phyloP scores from a whole-genome alignment of 2,888 invertebrate species.

The Epiblema foenella region DNA sequence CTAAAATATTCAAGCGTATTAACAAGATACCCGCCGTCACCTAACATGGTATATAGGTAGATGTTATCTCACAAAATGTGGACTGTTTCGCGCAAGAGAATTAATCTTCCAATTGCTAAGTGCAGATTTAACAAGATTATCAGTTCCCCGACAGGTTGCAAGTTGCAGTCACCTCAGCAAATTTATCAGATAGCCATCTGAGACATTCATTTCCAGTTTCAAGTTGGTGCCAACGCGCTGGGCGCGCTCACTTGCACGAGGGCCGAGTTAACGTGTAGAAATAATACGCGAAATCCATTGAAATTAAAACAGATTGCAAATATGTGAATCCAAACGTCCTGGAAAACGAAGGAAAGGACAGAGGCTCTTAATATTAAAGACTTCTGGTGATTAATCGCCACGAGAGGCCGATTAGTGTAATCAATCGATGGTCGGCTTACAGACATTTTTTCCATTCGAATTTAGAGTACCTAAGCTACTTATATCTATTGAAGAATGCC shows the following conservation, averaged over 20 bases:
- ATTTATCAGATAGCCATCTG: conserved; percentile 36
- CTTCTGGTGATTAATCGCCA: conserved; percentile 59
- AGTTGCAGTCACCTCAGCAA: conserved; percentile 37
- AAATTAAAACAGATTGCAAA: not conserved
- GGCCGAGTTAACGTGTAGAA: not conserved
- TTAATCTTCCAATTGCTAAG: conserved; percentile 44
- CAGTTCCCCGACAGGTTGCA: conserved; percentile 42
- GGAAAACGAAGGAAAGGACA: not conserved
- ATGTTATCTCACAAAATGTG: conserved; percentile 36
- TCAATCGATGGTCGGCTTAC: conserved; percentile 49
- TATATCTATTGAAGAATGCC: conserved; percentile 2
- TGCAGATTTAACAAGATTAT: conserved; percentile 46
- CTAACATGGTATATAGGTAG: conserved; percentile 37
- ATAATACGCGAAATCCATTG: no score
- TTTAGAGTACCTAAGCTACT: conserved; percentile 35
- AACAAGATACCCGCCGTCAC: conserved; percentile 30
- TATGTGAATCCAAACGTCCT: not conserved
- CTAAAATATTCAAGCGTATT: conserved; percentile 42
- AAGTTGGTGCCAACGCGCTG: not conserved
- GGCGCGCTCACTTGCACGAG: not conserved
- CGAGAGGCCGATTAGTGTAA: conserved; percentile 47
- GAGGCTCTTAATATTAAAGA: conserved; percentile 54
- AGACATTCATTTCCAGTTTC: not conserved
- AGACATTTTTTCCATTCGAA: conserved; percentile 45
- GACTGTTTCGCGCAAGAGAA: conserved; percentile 20